These are phyloP conservation scores for Dicerorhinus sumatrensis DNA, from an alignment of 2,113 vertebrate genomes.

Conservation along the genomic window DNA sequence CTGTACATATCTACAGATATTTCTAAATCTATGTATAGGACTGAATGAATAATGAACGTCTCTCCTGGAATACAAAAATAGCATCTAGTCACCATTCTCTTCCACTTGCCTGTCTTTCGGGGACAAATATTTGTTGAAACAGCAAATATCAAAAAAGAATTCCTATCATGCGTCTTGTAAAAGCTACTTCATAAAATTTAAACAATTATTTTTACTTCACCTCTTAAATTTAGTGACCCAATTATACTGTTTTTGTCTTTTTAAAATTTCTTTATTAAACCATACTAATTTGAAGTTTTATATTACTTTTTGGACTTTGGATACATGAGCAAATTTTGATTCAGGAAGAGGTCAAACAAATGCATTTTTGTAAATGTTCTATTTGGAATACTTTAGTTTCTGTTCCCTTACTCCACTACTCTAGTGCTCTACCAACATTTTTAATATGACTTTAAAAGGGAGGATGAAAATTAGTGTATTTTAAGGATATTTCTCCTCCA, in stretches of 20 bases:
- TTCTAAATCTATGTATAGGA: neutral
- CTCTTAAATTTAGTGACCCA: neutral
- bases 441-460: neutral
- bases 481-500: neutral
- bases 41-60: neutral
- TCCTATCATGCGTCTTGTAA: neutral
- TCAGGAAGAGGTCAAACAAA: neutral
- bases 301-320: neutral
- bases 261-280: neutral
- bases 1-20: neutral
- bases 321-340: neutral
- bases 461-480: neutral
- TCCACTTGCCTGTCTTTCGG: neutral
- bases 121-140: neutral
- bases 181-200: neutral
- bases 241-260: neutral
- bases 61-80: neutral
- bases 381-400: neutral
- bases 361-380: neutral
- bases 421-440: accelerated
- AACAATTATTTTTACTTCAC: slow-evolving; percentile 5
- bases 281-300: neutral
- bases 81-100: neutral
- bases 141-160: neutral
- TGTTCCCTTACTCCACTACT: accelerated